Conservation (phyloP, 2,797 vertebrate genomes). For the Australoheros facetus region DNA sequence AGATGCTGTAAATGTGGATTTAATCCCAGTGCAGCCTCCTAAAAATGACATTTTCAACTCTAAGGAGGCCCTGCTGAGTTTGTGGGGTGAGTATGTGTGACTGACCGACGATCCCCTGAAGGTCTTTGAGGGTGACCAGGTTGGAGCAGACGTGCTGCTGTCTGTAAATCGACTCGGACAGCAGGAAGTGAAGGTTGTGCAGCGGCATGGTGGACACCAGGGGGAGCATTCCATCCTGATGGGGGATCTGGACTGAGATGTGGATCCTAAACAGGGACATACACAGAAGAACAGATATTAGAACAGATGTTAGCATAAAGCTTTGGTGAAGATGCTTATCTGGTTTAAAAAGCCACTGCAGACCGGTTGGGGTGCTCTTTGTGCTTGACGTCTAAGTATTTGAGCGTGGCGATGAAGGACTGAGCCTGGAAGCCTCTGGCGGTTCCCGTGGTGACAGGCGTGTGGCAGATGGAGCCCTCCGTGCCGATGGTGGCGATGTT, state of each 20-base stretch:
- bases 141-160: slow-evolving; percentile 98
- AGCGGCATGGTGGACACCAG: slow-evolving; percentile 95
- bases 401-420: slow-evolving; percentile 94
- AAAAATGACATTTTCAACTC: not conserved
- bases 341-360: accelerated
- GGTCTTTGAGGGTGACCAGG: slow-evolving; percentile 87
- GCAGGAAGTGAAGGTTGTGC: slow-evolving; percentile 95
- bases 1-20: accelerated
- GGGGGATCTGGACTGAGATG: slow-evolving; percentile 98
- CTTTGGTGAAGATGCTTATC: not conserved
- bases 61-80: not conserved
- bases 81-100: not conserved
- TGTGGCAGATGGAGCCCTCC: slow-evolving; percentile 96
- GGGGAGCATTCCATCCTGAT: slow-evolving; percentile 98
- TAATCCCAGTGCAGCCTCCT: not conserved
- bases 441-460: slow-evolving; percentile 93
- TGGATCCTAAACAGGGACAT: slow-evolving; percentile 85
- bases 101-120: slow-evolving; percentile 90
- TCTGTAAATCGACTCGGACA: slow-evolving; percentile 97
- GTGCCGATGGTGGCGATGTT: slow-evolving; percentile 91
- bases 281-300: not conserved
- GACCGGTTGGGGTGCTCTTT: slow-evolving; percentile 98
- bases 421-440: slow-evolving; percentile 97
- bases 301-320: not conserved
- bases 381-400: slow-evolving; percentile 97